Conservation (phyloP, 2,888 invertebrate genomes). For the Trichogramma dendrolimi region DNA sequence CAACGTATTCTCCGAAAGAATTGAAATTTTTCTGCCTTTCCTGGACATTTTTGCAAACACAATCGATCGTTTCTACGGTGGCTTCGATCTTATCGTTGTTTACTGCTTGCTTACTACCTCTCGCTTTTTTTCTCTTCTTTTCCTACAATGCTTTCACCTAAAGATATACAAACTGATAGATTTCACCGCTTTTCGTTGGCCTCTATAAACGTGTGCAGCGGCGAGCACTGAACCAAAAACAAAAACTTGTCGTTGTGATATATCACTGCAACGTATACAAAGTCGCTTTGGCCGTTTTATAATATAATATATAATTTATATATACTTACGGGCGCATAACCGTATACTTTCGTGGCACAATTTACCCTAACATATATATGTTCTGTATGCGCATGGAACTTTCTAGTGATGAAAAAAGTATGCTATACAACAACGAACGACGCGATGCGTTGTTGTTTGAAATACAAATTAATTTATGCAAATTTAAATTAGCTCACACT, state of each 20-base stretch:
- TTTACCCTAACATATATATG: no score
- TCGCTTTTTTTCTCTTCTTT: no score
- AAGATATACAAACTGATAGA: not conserved
- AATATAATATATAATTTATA: no score
- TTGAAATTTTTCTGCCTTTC: not conserved
- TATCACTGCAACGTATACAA: not conserved
- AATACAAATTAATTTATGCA: slow-evolving; percentile 23
- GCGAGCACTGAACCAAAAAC: not conserved
- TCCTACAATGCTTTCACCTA: slow-evolving; percentile 11
- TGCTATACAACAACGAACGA: no score
- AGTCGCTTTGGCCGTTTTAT: not conserved
- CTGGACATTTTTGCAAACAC: slow-evolving; percentile 3
- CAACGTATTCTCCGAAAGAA: not conserved
- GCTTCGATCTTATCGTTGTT: no score
- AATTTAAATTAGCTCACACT: slow-evolving; percentile 24
- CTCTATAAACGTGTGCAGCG: no score
- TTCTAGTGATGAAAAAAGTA: no score
- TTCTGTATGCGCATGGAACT: no score
- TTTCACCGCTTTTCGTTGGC: slow-evolving; percentile 18
- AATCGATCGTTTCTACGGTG: slow-evolving; percentile 13
- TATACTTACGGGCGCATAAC: no score
- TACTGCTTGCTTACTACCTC: no score
- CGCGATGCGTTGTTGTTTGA: not conserved
- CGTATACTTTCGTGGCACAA: no score
- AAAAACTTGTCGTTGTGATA: not conserved